Conservation (phyloP, 1,140 invertebrate genomes). For the Macrostomum lignano region DNA sequence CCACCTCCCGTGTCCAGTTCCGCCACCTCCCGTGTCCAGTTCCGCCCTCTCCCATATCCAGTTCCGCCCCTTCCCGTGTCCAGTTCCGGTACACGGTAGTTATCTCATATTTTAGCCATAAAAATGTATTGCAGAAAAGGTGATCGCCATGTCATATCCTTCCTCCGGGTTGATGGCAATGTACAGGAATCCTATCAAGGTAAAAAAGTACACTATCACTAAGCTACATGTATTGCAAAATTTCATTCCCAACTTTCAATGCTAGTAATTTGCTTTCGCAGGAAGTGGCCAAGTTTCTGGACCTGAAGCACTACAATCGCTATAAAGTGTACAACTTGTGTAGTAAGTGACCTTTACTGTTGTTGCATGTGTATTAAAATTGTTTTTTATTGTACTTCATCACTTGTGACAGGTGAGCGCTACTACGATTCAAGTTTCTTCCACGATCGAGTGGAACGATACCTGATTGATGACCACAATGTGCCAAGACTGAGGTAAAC, state of each 20-base stretch:
- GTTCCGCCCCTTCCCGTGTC: too few species aligned
- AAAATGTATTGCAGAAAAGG: too few species aligned
- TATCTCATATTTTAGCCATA: too few species aligned
- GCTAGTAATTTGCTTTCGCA: constrained; percentile 12
- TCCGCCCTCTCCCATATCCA: too few species aligned
- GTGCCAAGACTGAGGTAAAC: constrained; percentile 32
- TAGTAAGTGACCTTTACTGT: constrained; percentile 20
- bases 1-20: too few species aligned
- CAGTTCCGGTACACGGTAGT: too few species aligned
- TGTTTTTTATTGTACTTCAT: too few species aligned
- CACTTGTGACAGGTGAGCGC: constrained; percentile 28
- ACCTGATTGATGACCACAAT: constrained; percentile 36
- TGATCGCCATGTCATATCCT: too few species aligned
- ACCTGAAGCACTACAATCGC: constrained; percentile 32
- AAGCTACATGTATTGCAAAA: not conserved
- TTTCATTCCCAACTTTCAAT: too few species aligned
- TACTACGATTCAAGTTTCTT: constrained; percentile 33
- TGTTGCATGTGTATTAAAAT: too few species aligned
- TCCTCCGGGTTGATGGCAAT: constrained; percentile 31
- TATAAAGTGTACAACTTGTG: constrained; percentile 38
- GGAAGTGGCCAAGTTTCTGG: constrained; percentile 34
- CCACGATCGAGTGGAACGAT: constrained; percentile 31
- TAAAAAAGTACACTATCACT: constrained; percentile 10
- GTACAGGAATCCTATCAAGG: constrained; percentile 34
- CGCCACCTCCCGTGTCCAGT: too few species aligned